A percentile compares a stretch with the other conserved stretches of the same genome.
These are phyloP conservation scores for Drosophila birchii DNA, from an alignment of 2,888 invertebrate genomes.

Conservation along the genomic window DNA sequence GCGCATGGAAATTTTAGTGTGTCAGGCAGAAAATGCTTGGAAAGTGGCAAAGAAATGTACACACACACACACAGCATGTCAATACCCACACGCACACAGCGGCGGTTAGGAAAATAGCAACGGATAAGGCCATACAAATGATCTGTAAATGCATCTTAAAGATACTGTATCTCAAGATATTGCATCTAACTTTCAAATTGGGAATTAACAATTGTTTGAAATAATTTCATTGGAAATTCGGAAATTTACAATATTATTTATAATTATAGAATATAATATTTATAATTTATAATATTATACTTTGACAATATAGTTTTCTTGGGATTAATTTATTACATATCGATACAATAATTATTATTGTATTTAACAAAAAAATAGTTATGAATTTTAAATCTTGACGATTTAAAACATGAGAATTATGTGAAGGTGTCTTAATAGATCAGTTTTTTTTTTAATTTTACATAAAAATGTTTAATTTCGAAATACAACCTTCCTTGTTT, in stretches of 20 bases:
- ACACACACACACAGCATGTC: slow-evolving; percentile 2
- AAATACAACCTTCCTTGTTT: background rate
- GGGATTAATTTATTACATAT: background rate
- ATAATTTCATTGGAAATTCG: background rate
- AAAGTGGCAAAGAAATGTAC: slow-evolving; percentile 36
- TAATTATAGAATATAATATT: no score
- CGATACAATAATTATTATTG: background rate
- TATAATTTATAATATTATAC: no score
- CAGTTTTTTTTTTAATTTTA: background rate
- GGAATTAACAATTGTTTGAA: background rate
- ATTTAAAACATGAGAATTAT: background rate
- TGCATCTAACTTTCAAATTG: background rate
- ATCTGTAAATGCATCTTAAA: background rate
- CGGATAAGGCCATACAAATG: background rate
- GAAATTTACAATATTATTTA: background rate
- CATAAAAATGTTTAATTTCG: background rate
- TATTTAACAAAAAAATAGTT: background rate
- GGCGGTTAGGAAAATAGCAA: slow-evolving; percentile 6
- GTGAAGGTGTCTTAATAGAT: background rate
- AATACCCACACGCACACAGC: slow-evolving; percentile 19
- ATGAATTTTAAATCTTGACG: background rate
- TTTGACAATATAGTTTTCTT: background rate
- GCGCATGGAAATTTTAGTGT: slow-evolving; percentile 63
- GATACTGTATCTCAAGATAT: background rate
- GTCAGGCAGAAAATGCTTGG: slow-evolving; percentile 51